Conservation (phyloP, 2,113 vertebrate genomes). For the Zingel zingel region DNA sequence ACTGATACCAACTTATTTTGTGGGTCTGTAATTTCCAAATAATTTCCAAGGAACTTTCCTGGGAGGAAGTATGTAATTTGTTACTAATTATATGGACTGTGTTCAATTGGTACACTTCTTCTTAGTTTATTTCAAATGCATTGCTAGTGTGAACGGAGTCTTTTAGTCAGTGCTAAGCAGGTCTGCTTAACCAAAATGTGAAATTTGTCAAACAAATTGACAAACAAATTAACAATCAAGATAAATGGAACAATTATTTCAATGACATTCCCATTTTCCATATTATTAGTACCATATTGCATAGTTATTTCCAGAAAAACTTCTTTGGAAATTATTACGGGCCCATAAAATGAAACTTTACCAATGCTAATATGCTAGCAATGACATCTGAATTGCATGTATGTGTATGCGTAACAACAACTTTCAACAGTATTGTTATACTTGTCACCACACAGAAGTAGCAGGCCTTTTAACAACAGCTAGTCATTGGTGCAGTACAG, state of each 20-base stretch:
- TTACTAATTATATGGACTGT: background rate
- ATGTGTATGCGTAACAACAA: background rate
- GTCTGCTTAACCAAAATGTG: background rate
- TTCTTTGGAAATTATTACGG: no score
- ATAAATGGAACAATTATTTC: no score
- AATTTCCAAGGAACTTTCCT: background rate
- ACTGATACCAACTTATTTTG: background rate
- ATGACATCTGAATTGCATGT: background rate
- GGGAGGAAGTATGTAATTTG: background rate
- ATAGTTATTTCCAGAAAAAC: background rate
- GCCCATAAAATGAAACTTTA: background rate
- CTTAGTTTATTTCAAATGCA: slow-evolving; percentile 9
- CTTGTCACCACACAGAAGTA: no score
- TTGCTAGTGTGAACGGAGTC: background rate
- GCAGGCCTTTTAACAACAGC: no score
- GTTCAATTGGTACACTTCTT: background rate
- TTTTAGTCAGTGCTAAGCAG: background rate
- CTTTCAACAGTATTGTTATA: background rate
- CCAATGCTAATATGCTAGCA: background rate
- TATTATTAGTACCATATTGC: background rate
- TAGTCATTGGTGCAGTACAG: no score
- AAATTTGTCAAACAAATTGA: background rate
- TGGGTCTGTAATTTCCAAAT: background rate
- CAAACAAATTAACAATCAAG: no score
- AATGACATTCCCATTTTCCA: background rate